Conservation (phyloP, 2,797 vertebrate genomes). For the Potorous gilbertii region DNA sequence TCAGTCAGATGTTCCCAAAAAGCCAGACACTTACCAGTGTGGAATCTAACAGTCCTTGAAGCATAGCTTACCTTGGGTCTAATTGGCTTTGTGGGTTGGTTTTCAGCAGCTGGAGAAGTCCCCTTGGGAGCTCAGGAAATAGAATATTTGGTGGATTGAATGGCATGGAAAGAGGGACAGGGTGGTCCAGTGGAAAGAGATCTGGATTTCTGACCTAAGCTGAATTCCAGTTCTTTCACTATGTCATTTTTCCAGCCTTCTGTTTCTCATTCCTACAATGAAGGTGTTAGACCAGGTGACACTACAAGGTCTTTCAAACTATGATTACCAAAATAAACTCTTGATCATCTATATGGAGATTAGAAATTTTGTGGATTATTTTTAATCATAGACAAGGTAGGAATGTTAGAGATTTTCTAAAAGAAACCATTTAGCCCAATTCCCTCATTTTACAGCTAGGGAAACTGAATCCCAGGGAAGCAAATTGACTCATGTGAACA, state of each 20-base stretch:
- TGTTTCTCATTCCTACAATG: background rate
- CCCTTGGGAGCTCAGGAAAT: background rate
- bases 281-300: conserved; percentile 2
- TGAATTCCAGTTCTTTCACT: background rate
- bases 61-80: background rate
- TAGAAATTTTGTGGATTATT: background rate
- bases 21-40: background rate
- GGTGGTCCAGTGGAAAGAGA: background rate
- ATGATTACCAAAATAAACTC: conserved; percentile 6
- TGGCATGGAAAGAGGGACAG: background rate
- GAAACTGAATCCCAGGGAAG: background rate
- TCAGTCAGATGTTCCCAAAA: background rate
- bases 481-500: background rate
- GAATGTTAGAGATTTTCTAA: background rate
- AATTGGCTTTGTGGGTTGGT: background rate
- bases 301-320: background rate
- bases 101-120: background rate
- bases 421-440: background rate
- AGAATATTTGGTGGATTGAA: background rate
- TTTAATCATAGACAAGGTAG: background rate
- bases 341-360: background rate
- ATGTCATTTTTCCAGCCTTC: background rate
- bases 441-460: background rate
- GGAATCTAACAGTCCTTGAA: background rate
- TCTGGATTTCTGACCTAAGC: background rate